Base-by-base conservation (phyloP, 2,888 invertebrate genomes). In the Hirtodrosophila duncani region DNA sequence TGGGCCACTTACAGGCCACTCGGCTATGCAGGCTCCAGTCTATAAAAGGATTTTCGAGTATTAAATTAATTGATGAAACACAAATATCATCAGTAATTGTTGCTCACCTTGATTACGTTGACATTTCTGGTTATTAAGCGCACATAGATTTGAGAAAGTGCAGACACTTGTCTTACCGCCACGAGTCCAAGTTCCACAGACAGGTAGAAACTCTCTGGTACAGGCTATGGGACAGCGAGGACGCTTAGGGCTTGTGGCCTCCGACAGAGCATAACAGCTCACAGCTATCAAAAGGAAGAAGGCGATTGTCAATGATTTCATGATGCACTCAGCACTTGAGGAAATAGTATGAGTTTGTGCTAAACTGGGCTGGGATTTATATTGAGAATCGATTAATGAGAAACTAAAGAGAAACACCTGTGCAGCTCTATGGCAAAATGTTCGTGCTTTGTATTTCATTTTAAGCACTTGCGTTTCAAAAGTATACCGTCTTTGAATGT, bases 141-240 rank as follows among this genome's bases (percentile, higher is more conserved):
- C 8, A 9, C 56, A 56, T n/a, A n/a, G 10, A 4, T 39, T 57
- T 17, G 57, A 0, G 21, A 57, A 56, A 5, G 56, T 56, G 20
- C 56, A 56, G 8, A 17, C n/a, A 30, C 39, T 36, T 0, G 3
- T n/a, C 1, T 17, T 20, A 3, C 20, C 10, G 9, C 20, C 20
- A 5, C 39, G 39, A 2, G 3, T 41, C 48, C 34, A 56, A 3
- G 14, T 9, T 3, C 48, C 56, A 14, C 56, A 56, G 5, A 30
- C 7, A 3, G 56, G 56, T 8, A 3, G 17, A 5, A 7, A 26
- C 0, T 41, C 39, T 17, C 39, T 30, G 3, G 39, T 45, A 5
- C 56, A 56, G 9, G 11, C 1, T 2, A 11, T 5, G 13, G 31
- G 23, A 17, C 56, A 56, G 3, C 37, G 20, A 1, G 31, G 23